phyloP scores from a whole-genome alignment of 2,888 invertebrate genomes.

The Platycheirus rosarum region DNA sequence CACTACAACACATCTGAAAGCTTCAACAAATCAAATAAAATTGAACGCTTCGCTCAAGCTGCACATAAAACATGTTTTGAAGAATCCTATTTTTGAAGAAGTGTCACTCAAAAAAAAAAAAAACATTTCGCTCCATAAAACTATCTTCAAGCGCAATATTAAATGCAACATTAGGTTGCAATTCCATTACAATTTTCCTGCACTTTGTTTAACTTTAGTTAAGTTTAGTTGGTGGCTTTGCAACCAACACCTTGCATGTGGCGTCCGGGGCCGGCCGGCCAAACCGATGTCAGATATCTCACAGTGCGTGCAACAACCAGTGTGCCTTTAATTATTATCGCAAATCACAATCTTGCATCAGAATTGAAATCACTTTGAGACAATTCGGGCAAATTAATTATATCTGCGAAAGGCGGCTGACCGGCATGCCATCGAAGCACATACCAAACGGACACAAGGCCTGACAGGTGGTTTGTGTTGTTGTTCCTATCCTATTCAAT shows the following conservation, averaged over 20 bases:
- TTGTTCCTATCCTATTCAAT: slow-evolving; percentile 54
- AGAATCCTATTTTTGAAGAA: slow-evolving; percentile 47
- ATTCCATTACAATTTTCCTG: neutral
- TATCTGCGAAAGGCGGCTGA: slow-evolving; percentile 59
- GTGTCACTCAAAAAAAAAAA: slow-evolving; percentile 31
- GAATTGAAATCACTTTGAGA: slow-evolving; percentile 61
- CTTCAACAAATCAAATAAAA: slow-evolving; percentile 42
- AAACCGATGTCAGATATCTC: neutral
- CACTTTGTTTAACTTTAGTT: slow-evolving; percentile 31
- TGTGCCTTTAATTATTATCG: slow-evolving; percentile 68
- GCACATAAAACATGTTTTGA: slow-evolving; percentile 24
- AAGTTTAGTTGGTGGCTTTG: slow-evolving; percentile 12
- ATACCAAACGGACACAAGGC: slow-evolving; percentile 68
- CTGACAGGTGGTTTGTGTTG: slow-evolving; percentile 60
- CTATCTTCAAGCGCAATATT: slow-evolving; percentile 45
- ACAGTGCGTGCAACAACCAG: slow-evolving; percentile 32
- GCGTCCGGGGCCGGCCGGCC: no score
- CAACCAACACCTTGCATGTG: slow-evolving; percentile 16
- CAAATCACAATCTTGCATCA: slow-evolving; percentile 66
- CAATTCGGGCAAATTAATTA: slow-evolving; percentile 74
- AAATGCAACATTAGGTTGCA: slow-evolving; percentile 12
- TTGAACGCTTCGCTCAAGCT: slow-evolving; percentile 18
- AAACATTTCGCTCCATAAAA: slow-evolving; percentile 37
- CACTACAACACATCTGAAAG: slow-evolving; percentile 22
- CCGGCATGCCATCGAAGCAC: slow-evolving; percentile 65